Base-by-base conservation (phyloP, 37 sponge, comb jelly and placozoan species). In the Corticium candelabrum region DNA sequence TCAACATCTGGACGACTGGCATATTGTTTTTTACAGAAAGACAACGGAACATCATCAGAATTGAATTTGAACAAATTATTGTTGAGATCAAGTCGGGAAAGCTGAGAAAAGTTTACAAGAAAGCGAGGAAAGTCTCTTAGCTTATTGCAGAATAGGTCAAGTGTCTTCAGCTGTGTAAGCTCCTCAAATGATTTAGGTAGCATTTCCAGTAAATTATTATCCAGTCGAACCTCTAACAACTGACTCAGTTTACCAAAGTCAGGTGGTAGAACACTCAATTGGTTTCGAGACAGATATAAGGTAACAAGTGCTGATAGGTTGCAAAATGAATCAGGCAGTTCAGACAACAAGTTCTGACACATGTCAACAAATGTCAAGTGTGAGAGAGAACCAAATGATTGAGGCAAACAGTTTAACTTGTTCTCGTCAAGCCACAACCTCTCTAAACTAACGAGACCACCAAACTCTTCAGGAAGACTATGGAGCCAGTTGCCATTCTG, bases 401-500 rank as follows among this genome's bases (percentile, higher is more conserved):
- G 5, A 4, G 73, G 73, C 73, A 70, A 32, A 4, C 36, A 7
- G 35, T 35, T 4, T 7, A 70, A 5, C 21, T 32, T 7, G 5
- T 4, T 70, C 31, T 70, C 73, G 73, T 70, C 29, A 4, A 32
- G 31, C 73, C 21, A 4, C 73, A 70, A 15, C 35, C 36, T 7
- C 73, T 70, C 36, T 70, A 70, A 32, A 35, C 36, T 70, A 4
- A 7, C 5, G 31, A 70, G 36, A 4, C 21, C 35, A 32, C 73
- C 73, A 15, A 70, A 70, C 4, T 32, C 31, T 5, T 70, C 73
- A 32, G 73, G 73, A 4, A 70, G 36, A 4, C 5, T 32, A 4
- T 34, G 5, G 5, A 70, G 7, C 73, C 73, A 70, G 36, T 70
- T 70, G 73, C 73, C 73, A 34, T 70, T 70, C 29, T 70, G 29